These are phyloP conservation scores for Galerucella nymphaeae DNA, from an alignment of 2,888 invertebrate genomes.

Conservation along the genomic window DNA sequence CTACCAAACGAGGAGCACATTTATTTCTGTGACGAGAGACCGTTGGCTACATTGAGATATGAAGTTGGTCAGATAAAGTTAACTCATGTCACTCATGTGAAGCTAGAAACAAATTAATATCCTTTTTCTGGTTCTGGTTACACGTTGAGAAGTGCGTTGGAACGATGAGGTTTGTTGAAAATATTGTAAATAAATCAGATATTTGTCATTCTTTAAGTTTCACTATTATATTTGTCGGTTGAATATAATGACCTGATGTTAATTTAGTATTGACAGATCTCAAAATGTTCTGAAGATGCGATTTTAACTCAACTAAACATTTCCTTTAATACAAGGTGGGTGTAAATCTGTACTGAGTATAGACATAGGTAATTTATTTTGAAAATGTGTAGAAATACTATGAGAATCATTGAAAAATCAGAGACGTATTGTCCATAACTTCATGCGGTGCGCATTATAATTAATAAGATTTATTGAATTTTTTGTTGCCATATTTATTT, in stretches of 20 bases:
- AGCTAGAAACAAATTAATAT: constrained; percentile 3
- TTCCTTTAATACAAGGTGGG: no score
- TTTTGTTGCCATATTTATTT: not conserved
- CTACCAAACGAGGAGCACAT: no score
- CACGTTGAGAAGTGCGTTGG: constrained; percentile 50
- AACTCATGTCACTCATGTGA: not conserved
- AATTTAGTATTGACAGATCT: not conserved
- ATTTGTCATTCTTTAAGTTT: not conserved
- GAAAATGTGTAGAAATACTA: no score
- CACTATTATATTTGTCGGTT: not conserved
- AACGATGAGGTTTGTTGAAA: constrained; percentile 49
- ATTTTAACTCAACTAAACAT: not conserved
- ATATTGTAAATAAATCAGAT: constrained; percentile 9
- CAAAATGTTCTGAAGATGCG: not conserved
- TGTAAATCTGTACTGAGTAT: no score
- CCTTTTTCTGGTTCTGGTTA: constrained; percentile 48
- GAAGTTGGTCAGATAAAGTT: not conserved
- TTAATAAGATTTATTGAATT: not conserved
- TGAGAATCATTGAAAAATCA: no score
- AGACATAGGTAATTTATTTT: no score
- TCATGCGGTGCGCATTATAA: no score
- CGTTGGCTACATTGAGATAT: not conserved
- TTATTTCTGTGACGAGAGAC: no score
- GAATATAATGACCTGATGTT: not conserved
- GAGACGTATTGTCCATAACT: no score